Percentiles rank a stretch among this genome's conserved stretches.
Evolutionary conservation across 1,140 invertebrate genomes (phyloP).

Genomic region (Leptonema lineaticorne): DNA sequence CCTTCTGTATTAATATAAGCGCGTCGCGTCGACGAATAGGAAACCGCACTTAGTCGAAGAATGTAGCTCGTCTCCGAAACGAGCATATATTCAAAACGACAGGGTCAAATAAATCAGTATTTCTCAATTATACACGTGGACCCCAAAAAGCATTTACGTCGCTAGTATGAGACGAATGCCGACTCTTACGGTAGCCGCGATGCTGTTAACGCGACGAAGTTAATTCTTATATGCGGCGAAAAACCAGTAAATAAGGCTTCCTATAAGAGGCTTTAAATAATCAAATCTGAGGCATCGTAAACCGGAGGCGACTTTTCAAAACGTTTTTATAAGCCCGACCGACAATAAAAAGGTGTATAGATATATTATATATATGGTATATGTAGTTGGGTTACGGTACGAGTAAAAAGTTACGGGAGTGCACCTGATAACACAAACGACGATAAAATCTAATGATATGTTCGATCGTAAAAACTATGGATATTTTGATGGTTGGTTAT

Average conservation of each 20-base stretch:
- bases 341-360: too few relatives aligned
- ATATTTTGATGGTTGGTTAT: too few relatives aligned
- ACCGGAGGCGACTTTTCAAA: background rate
- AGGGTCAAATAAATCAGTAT: constrained; percentile 13
- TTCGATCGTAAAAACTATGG: too few relatives aligned
- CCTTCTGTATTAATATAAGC: too few relatives aligned
- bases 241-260: constrained; percentile 17
- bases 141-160: constrained; percentile 10
- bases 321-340: too few relatives aligned
- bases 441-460: too few relatives aligned
- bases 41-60: constrained; percentile 19
- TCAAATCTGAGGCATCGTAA: constrained; percentile 16
- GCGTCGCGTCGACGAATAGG: too few relatives aligned
- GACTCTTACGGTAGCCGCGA: background rate
- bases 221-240: constrained; percentile 7
- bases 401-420: too few relatives aligned
- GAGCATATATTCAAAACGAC: background rate
- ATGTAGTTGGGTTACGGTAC: too few relatives aligned
- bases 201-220: background rate
- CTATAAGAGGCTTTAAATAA: constrained; percentile 15
- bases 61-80: constrained; percentile 5
- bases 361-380: too few relatives aligned
- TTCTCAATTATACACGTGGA: constrained; percentile 7
- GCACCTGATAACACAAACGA: too few relatives aligned
- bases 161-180: background rate